A percentile compares a stretch with the other conserved stretches of the same genome.
phyloP scores from a whole-genome alignment of 2,113 vertebrate species.

The Mirza zaza region DNA sequence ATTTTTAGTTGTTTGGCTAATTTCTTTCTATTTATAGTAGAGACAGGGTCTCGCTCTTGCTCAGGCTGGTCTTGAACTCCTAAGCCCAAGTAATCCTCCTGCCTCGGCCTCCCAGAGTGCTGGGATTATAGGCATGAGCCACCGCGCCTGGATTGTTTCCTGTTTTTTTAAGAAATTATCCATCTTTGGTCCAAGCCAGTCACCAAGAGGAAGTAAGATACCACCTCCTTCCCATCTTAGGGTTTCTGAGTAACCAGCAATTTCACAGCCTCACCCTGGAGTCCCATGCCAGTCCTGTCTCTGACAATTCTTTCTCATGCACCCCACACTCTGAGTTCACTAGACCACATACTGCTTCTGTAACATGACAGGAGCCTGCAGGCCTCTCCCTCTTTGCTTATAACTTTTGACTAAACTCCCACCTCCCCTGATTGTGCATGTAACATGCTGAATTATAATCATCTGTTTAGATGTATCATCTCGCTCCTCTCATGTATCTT shows the following conservation, averaged over 20 bases:
- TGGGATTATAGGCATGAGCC: too few relatives aligned
- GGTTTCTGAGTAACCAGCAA: background rate
- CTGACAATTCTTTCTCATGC: background rate
- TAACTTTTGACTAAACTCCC: background rate
- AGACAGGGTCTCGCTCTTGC: too few relatives aligned
- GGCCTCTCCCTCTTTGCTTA: background rate
- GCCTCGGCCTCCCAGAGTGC: too few relatives aligned
- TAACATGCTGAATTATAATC: background rate
- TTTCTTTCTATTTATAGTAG: too few relatives aligned
- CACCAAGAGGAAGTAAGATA: conserved; percentile 13
- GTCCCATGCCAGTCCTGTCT: background rate
- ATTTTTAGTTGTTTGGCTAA: too few relatives aligned
- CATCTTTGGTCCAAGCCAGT: background rate
- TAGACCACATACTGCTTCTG: background rate
- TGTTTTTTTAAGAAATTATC: background rate
- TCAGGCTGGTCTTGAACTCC: too few relatives aligned
- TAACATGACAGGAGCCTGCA: background rate
- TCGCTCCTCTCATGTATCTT: background rate
- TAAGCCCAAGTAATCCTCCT: too few relatives aligned
- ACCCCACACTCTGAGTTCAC: background rate
- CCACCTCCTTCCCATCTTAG: background rate
- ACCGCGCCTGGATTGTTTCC: background rate
- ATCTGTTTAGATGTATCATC: background rate
- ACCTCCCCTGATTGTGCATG: background rate
- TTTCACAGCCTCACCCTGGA: background rate